Percentiles rank a stretch among this genome's conserved stretches.
phyloP scores from a whole-genome alignment of 1,140 invertebrate genomes.

The Acyrthosiphon pisum region DNA sequence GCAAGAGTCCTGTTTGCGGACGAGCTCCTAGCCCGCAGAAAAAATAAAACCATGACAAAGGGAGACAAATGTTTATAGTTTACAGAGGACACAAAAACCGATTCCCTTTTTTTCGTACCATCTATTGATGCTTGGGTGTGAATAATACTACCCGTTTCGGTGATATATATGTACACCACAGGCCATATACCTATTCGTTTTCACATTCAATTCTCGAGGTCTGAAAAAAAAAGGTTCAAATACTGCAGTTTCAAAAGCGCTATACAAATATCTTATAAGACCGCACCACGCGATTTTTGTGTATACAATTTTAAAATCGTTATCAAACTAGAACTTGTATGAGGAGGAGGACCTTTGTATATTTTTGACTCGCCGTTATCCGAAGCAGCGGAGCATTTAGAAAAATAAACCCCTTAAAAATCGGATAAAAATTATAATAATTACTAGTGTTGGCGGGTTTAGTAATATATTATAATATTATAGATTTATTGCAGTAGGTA shows the following conservation, averaged over 20 bases:
- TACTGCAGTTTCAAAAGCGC: neutral
- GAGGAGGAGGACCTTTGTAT: too few relatives aligned
- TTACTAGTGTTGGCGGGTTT: neutral
- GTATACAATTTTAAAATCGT: neutral
- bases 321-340: too few relatives aligned
- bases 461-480: neutral
- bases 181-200: neutral
- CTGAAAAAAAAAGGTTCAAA: neutral
- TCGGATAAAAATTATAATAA: neutral
- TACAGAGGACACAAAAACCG: neutral
- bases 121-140: neutral
- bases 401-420: neutral
- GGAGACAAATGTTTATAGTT: constrained; percentile 5
- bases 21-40: neutral
- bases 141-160: neutral
- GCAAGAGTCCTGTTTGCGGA: neutral
- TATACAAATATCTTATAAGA: neutral
- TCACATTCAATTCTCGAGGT: neutral
- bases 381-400: neutral
- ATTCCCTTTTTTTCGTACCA: neutral
- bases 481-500: too few relatives aligned
- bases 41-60: neutral
- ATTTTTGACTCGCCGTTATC: too few relatives aligned
- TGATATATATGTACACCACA: neutral
- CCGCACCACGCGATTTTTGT: neutral